Evolutionary conservation across 1,140 invertebrate species (phyloP).

Genomic region (Chlorops oryzae): DNA sequence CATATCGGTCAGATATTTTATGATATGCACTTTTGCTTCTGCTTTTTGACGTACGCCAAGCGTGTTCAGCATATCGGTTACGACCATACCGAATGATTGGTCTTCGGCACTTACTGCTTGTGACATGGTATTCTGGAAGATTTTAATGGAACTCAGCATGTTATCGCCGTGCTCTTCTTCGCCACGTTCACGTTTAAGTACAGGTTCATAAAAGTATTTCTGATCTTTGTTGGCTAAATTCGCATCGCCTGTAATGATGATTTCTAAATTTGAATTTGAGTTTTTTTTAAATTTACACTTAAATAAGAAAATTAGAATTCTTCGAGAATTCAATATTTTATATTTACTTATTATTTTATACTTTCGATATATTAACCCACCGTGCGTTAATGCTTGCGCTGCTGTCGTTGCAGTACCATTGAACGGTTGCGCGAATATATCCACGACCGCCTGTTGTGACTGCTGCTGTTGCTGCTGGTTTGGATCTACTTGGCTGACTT

Average conservation of each 20-base stretch:
- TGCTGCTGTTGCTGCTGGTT: conserved; percentile 35
- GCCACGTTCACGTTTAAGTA: conserved; percentile 37
- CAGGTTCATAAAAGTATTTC: conserved; percentile 43
- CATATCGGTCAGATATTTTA: conserved; percentile 46
- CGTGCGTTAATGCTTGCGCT: conserved; percentile 37
- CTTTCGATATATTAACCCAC: too few species aligned
- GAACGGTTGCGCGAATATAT: conserved; percentile 41
- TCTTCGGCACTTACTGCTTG: conserved; percentile 42
- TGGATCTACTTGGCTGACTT: conserved; percentile 34
- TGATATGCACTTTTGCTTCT: conserved; percentile 43
- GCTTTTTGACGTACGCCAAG: conserved; percentile 43
- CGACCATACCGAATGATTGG: conserved; percentile 44
- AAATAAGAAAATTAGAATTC: neutral
- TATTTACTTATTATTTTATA: too few species aligned
- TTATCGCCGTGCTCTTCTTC: conserved; percentile 43
- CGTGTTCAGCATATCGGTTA: conserved; percentile 45
- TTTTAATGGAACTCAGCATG: conserved; percentile 43
- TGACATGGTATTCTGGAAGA: conserved; percentile 43
- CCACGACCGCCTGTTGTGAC: conserved; percentile 37
- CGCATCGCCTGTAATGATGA: conserved; percentile 39
- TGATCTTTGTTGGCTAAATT: conserved; percentile 39
- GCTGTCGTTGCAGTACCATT: conserved; percentile 40
- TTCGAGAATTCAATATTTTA: too few species aligned
- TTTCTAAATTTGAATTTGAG: conserved; percentile 27
- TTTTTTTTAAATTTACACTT: too few species aligned